Base-by-base conservation (phyloP, 2,888 invertebrate species). In the Diabrotica balteata region DNA sequence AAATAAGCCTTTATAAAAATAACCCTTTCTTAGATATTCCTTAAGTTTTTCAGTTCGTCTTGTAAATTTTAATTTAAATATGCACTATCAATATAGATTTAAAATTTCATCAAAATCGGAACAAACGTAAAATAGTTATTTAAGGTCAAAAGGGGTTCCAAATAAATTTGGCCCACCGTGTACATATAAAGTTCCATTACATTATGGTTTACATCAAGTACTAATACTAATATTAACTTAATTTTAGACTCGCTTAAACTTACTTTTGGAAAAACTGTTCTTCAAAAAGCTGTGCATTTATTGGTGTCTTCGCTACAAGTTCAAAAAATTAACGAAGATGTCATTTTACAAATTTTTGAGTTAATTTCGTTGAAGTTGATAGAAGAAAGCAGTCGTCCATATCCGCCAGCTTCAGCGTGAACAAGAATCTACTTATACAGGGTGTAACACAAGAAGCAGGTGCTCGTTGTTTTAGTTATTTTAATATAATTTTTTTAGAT, bases 271-370 rank as follows among this genome's bases (percentile, higher is more conserved):
- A 81, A 83, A 59, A 78, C 82, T 0, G 83, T 83, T 17, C 73
- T 83, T 8, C 68, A 68, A 62, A 73, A 75, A 61, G 83, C 84
- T 51, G 54, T 85, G 0, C 78, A 77, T 66, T 81, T 86, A 67
- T 76, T 86, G 22, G 76, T 87, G 43, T 80, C 78, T 50, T 86
- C 86, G 1, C 78, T 85, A 22, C 84, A 85, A 77, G 80, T 81
- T 52, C 80, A 81, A 67, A 85, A 83, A 71, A 84, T 87, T 59
- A 87, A 87, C 75, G 78, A 83, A 69, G 87, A 87, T 76, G 78
- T 86, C 44, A 80, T 81, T 67, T 76, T 87, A 73, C 86, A 86
- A 76, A 77, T 86, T 50, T 81, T 86, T 68, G 86, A 87, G 69
- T 71, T 84, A 51, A 70, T 83, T 49, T 75, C 76, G 11, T 74